Base-by-base conservation (phyloP, 1,140 invertebrate genomes). In the Apis cerana region DNA sequence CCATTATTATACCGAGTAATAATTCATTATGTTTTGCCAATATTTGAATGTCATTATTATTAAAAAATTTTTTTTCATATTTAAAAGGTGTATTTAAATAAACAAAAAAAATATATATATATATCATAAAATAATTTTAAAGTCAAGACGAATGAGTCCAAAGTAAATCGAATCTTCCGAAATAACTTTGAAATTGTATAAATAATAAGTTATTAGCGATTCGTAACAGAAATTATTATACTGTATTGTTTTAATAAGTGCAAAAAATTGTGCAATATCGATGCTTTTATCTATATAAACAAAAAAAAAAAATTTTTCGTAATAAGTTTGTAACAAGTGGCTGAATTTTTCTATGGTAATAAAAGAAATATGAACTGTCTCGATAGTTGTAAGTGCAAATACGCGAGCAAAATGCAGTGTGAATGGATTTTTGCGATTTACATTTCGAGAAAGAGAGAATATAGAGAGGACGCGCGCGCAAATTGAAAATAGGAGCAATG, bases 201-300 rank as follows among this genome's bases (percentile, higher is more conserved):
- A 54, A 52, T 10, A 50, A 62, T 58, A 43, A 76, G 59, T 70
- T 84, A 78, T 65, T 59, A 81, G 75, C 50, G 50, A 74, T 27
- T 21, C 48, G 52, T 8, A 54, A 62, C 56, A 58, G 43, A 56
- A 71, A 19, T 74, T 61, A 56, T 69, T 43, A 59, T 61, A 76
- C 13, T 58, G 62, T 78, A 72, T 33, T 75, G 59, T 70, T 82
- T 23, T 69, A 59, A 67, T 82, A 52, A 62, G 43, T 62, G 56
- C 72, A 59, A 48, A 76, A 48, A 67, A 54, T 76, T 68, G 85
- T 85, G 85, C 80, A 87, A 83, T 87, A 88, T 85, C 70, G 79
- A 69, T 83, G 64, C 77, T 88, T 87, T 69, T 76, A 62, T 84
- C 59, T 88, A 65, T 85, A 78, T 59, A 59, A 78, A 65, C 52